Evolutionary conservation across 2,113 vertebrate genomes (phyloP).

Genomic region (Salvator merianae): DNA sequence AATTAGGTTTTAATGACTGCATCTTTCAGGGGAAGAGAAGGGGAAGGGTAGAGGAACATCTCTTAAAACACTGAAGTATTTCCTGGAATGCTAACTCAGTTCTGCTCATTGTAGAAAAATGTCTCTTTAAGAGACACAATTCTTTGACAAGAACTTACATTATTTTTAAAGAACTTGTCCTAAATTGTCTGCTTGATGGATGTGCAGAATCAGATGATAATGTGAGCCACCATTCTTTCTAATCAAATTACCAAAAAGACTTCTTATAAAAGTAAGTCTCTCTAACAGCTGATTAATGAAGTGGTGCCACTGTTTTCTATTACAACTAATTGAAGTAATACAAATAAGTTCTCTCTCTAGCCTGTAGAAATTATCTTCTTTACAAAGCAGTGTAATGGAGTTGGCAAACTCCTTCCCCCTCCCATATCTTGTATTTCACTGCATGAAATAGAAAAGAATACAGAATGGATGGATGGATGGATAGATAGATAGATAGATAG

Average conservation of each 20-base stretch:
- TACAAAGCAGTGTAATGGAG: constrained; percentile 69
- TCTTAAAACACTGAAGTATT: constrained; percentile 79
- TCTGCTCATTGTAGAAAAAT: constrained; percentile 61
- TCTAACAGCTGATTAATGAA: constrained; percentile 82
- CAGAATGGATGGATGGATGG: background rate
- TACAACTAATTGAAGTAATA: constrained; percentile 83
- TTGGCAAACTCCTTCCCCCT: constrained; percentile 57
- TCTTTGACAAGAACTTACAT: constrained; percentile 68
- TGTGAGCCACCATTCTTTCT: constrained; percentile 70
- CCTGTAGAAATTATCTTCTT: constrained; percentile 75
- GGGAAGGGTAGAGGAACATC: constrained; percentile 75
- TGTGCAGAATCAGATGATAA: constrained; percentile 72
- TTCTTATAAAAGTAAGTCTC: constrained; percentile 80
- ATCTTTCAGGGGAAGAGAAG: constrained; percentile 74
- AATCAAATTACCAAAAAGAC: constrained; percentile 80
- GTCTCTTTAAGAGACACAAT: constrained; percentile 56
- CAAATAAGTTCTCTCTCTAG: constrained; percentile 80
- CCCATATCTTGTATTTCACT: constrained; percentile 17
- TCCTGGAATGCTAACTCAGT: constrained; percentile 70
- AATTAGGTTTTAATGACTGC: constrained; percentile 89
- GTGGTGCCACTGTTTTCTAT: constrained; percentile 81
- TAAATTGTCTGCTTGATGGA: constrained; percentile 77
- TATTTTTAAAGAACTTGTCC: constrained; percentile 63
- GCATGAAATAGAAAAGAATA: background rate
- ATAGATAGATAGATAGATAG: background rate